phyloP scores from a whole-genome alignment of 2,888 invertebrate genomes.

The Ormyrus pomaceus region DNA sequence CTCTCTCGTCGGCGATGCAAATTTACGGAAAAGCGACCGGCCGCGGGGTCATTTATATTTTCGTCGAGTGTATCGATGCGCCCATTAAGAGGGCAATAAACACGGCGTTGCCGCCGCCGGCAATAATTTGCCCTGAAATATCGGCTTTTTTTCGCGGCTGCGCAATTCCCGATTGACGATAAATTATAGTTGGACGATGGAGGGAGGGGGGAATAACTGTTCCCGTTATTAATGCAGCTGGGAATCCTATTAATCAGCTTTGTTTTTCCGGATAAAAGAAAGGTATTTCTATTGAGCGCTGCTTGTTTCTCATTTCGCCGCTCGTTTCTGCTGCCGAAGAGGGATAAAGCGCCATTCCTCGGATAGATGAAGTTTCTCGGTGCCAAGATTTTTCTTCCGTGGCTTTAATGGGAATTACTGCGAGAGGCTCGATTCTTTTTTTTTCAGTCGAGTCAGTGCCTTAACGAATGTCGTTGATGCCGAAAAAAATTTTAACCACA shows the following conservation, averaged over 20 bases:
- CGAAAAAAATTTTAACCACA: too few species aligned
- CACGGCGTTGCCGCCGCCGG: slow-evolving; percentile 3
- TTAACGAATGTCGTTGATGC: too few species aligned
- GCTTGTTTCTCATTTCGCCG: too few species aligned
- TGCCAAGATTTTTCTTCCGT: too few species aligned
- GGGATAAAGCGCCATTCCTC: too few species aligned
- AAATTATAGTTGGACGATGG: slow-evolving; percentile 16
- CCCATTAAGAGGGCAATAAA: slow-evolving; percentile 44
- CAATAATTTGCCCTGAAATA: slow-evolving; percentile 44
- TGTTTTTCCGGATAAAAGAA: too few species aligned
- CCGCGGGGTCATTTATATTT: slow-evolving; percentile 36
- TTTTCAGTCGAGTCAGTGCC: too few species aligned
- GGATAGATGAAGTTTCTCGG: too few species aligned
- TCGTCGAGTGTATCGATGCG: slow-evolving; percentile 35
- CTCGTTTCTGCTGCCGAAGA: too few species aligned
- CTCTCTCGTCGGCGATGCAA: neutral
- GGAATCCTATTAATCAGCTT: slow-evolving; percentile 8
- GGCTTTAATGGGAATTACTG: too few species aligned
- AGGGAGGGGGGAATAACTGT: neutral
- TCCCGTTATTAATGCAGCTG: slow-evolving; percentile 26
- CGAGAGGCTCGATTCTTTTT: too few species aligned
- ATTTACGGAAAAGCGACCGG: neutral
- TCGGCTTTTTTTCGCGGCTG: slow-evolving; percentile 14
- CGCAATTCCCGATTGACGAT: slow-evolving; percentile 44
- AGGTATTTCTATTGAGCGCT: too few species aligned